These are phyloP conservation scores for Drosophila nigromelanica DNA, from an alignment of 1,140 invertebrate genomes.

Conservation along the genomic window DNA sequence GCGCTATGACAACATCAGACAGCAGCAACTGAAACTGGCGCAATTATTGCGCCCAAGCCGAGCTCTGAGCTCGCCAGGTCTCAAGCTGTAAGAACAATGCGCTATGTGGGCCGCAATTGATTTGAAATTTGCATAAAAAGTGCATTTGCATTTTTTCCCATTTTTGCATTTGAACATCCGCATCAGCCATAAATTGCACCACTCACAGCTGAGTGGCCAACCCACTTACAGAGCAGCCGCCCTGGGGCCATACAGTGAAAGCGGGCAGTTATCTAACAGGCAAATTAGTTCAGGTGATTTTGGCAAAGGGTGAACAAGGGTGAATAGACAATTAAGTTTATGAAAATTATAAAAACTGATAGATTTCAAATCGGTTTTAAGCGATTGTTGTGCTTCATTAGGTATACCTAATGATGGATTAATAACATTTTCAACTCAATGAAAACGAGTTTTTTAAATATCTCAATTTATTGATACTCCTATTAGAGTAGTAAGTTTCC, in stretches of 20 bases:
- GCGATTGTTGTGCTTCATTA: neutral
- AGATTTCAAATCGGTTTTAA: neutral
- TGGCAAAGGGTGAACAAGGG: neutral
- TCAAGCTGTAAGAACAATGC: slow-evolving; percentile 1
- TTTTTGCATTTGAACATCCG: slow-evolving; percentile 59
- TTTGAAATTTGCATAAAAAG: slow-evolving; percentile 69
- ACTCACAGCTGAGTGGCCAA: slow-evolving; percentile 20
- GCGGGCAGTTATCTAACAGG: slow-evolving; percentile 28
- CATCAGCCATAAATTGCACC: slow-evolving; percentile 56
- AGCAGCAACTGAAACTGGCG: slow-evolving; percentile 27
- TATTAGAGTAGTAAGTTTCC: neutral
- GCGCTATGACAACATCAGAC: slow-evolving; percentile 33
- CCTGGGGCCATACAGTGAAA: slow-evolving; percentile 29
- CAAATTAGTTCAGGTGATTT: slow-evolving; percentile 11
- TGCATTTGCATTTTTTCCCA: slow-evolving; percentile 53
- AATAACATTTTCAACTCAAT: neutral
- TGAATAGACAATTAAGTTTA: neutral
- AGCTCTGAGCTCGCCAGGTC: slow-evolving; percentile 21
- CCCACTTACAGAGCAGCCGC: neutral
- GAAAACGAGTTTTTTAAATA: neutral
- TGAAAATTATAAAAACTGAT: neutral
- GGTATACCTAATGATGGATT: neutral
- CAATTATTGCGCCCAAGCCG: slow-evolving; percentile 20
- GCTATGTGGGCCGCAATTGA: slow-evolving; percentile 37
- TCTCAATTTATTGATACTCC: neutral